Base-by-base conservation (phyloP, 2,888 invertebrate genomes). In the Geophilus truncorum region DNA sequence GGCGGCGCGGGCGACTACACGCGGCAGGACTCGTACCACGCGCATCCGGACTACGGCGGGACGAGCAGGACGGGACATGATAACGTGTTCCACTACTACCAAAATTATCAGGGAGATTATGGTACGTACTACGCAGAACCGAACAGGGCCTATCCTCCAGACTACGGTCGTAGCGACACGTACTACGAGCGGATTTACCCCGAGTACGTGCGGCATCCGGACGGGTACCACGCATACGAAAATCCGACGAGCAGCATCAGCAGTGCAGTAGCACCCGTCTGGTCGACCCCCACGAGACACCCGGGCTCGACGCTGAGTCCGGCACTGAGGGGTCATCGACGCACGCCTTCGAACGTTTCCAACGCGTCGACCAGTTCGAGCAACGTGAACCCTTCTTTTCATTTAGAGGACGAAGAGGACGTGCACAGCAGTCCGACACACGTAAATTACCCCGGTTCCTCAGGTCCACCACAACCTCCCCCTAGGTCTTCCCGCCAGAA, bases 311-410 rank as follows among this genome's bases (percentile, higher is more conserved):
- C 85, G 80, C 78, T 77, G 34, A 34, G 82, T 82, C 23, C 82
- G 81, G 45, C 82, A 80, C 81, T 86, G 79, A 84, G 84, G 82
- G 87, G 89, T 0, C 95, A 95, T 86, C 90, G 92, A 83, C 90
- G 95, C 81, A 93, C 94, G 0, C 92, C 93, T 0, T 93, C 94
- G 0, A 93, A 93, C 85, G 92, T 93, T 4, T 92, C 91, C 21
- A 90, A 90, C 84, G 89, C 90, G 2, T 91, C 90, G 84, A 83
- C 82, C 40, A 88, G 88, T 79, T 82, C 80, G 75, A 83, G 90
- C 81, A 90, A 90, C 84, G 86, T 91, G 30, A 92, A 91, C 86
- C 91, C 91, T 70, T 90, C 89, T 78, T 91, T 91, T 86, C 88
- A 90, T 28, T 85, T 91, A 77, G 91, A 91, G 83, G 91, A 91